Conservation (phyloP, 2,888 invertebrate genomes). For the Apoderus coryli region DNA sequence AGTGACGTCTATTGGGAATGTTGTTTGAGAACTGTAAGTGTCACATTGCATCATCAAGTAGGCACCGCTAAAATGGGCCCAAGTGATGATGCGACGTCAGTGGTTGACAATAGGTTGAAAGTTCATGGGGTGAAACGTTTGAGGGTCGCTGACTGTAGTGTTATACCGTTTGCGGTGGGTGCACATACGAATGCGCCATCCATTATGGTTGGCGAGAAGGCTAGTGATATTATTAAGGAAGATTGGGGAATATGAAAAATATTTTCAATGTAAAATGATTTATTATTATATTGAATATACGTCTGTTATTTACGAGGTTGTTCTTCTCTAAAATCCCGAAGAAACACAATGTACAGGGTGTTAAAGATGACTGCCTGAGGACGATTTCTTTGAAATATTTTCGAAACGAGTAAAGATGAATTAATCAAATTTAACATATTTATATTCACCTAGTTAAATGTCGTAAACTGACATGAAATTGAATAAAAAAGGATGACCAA, state of each 20-base stretch:
- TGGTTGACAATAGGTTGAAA: constrained; percentile 32
- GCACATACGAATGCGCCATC: constrained; percentile 53
- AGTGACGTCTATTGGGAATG: constrained; percentile 56
- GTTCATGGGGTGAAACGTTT: constrained; percentile 43
- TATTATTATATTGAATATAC: no score
- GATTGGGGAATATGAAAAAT: constrained; percentile 36
- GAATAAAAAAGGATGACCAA: no score
- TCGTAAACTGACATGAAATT: no score
- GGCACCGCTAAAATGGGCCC: constrained; percentile 44
- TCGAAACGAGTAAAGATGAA: no score
- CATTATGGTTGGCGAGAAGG: constrained; percentile 60
- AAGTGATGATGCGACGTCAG: constrained; percentile 32
- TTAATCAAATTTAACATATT: no score
- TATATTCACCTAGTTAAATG: no score
- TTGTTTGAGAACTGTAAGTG: constrained; percentile 37
- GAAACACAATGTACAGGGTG: no score
- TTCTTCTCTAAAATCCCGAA: no score
- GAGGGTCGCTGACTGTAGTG: constrained; percentile 52
- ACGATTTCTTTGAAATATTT: no score
- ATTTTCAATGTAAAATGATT: no score
- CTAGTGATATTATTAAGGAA: constrained; percentile 44
- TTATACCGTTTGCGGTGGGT: constrained; percentile 49
- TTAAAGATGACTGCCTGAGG: no score
- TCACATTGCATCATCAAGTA: constrained; percentile 53
- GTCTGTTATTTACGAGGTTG: no score